These are phyloP conservation scores for Cosmopolites sordidus DNA, from an alignment of 2,888 invertebrate genomes.

Conservation along the genomic window DNA sequence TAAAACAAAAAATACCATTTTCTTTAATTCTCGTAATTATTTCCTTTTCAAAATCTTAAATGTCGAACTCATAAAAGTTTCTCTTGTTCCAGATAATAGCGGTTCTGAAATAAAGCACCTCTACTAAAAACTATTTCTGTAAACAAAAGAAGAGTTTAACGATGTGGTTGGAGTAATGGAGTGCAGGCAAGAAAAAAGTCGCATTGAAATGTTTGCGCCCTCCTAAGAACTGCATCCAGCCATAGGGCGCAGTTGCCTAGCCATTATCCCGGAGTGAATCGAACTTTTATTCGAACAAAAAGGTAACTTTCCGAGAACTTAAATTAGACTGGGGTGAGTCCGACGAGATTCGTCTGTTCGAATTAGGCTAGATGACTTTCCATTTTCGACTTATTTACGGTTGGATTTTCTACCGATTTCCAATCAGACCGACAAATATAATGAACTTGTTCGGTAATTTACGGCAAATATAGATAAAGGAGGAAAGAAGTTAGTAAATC, in stretches of 20 bases:
- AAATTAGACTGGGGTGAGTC: constrained; percentile 27
- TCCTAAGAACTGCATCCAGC: constrained; percentile 27
- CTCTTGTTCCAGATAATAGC: too few species aligned
- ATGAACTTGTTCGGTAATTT: constrained; percentile 20
- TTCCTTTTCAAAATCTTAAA: too few species aligned
- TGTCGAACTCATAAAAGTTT: too few species aligned
- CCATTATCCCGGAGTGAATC: constrained; percentile 34
- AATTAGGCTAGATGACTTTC: constrained; percentile 33
- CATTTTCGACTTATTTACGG: constrained; percentile 29
- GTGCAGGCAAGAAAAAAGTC: constrained; percentile 17
- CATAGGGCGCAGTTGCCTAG: constrained; percentile 27
- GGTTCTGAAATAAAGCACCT: too few species aligned
- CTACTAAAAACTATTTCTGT: too few species aligned
- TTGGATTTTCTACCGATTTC: constrained; percentile 15
- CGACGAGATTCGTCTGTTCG: constrained; percentile 28
- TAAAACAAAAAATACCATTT: too few species aligned
- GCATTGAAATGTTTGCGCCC: constrained; percentile 22
- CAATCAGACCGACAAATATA: constrained; percentile 9
- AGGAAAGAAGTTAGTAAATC: too few species aligned
- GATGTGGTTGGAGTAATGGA: too few species aligned
- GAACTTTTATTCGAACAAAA: constrained; percentile 35
- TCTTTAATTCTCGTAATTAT: too few species aligned
- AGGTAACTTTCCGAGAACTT: constrained; percentile 27
- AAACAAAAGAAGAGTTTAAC: constrained; percentile 6
- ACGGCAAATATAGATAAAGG: too few species aligned